Evolutionary conservation across 64 coral and sea anemone species (phyloP), one percentile per base, ranked within the genome.

Genomic region (Porites australiensis): DNA sequence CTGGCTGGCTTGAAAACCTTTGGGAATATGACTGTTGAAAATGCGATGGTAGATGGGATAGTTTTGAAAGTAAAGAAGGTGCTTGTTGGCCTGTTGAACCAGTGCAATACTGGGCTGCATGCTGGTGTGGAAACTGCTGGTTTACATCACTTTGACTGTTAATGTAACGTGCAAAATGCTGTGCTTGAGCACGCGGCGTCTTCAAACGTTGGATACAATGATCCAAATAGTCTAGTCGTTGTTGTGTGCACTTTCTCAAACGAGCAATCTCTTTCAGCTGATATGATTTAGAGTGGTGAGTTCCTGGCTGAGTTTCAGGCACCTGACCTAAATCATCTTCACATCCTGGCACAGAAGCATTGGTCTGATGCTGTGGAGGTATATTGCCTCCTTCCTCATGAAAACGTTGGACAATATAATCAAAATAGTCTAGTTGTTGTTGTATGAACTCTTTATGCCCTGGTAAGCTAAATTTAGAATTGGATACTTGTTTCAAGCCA

Each of bases 11-110:
- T 64, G 16, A 46, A 84, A 68, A 84, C 47, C 46, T 46, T 20
- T 68, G 81, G 47, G 81, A 52, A 68, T 68, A 84, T 51, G 68
- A 48, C 11, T 84, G 62, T 84, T 84, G 81, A 50, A 74, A 55
- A 66, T 79, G 92, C 47, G 92, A 83, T 48, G 92, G 88, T 60
- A 89, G 71, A 61, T 84, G 81, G 78, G 92, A 51, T 63, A 94
- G 69, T 89, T 75, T 51, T 49, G 86, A 71, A 50, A 80, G 61
- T 51, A 84, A 48, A 16, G 62, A 44, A 50, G 81, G 45, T 2
- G 81, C 67, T 46, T 64, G 62, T 46, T 84, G 81, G 62, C 81
- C 81, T 68, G 63, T n/a, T 68, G 81, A 65, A 13, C 62, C 81
- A 13, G 68, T 2, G 19, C 63, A 2, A 84, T 68, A 84, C 19